phyloP scores from a whole-genome alignment of 1,140 invertebrate genomes.

The Procambarus clarkii region DNA sequence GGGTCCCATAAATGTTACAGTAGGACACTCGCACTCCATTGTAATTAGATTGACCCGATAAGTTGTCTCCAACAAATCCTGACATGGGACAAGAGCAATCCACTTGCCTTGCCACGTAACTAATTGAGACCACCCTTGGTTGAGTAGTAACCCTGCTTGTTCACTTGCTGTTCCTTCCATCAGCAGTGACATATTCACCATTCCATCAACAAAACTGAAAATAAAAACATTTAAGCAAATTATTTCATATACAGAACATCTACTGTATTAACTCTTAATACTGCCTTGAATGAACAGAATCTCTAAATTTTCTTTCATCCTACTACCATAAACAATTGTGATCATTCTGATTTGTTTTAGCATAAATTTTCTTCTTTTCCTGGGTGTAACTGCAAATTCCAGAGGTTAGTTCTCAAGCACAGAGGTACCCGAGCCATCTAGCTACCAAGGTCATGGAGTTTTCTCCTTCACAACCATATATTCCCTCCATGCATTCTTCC shows the following conservation, averaged over 20 bases:
- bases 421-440: no score
- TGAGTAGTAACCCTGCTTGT: slow-evolving; percentile 14
- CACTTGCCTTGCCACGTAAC: slow-evolving; percentile 47
- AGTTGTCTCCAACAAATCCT: slow-evolving; percentile 28
- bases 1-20: background rate
- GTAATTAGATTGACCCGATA: slow-evolving; percentile 43
- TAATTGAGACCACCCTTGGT: slow-evolving; percentile 44
- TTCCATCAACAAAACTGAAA: slow-evolving; percentile 20
- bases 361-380: no score
- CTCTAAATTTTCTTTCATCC: background rate
- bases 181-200: slow-evolving; percentile 13
- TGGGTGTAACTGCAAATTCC: no score
- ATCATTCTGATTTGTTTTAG: no score
- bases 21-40: slow-evolving; percentile 54
- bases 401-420: no score
- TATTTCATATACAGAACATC: background rate
- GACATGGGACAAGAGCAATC: slow-evolving; percentile 48
- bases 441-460: no score
- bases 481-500: no score
- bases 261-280: background rate
- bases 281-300: background rate
- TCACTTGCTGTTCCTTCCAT: slow-evolving; percentile 39
- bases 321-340: no score
- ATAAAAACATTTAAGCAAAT: no score
- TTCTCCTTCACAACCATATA: no score